These are phyloP conservation scores for Catocala nupta DNA, from an alignment of 2,888 invertebrate genomes.

Conservation along the genomic window DNA sequence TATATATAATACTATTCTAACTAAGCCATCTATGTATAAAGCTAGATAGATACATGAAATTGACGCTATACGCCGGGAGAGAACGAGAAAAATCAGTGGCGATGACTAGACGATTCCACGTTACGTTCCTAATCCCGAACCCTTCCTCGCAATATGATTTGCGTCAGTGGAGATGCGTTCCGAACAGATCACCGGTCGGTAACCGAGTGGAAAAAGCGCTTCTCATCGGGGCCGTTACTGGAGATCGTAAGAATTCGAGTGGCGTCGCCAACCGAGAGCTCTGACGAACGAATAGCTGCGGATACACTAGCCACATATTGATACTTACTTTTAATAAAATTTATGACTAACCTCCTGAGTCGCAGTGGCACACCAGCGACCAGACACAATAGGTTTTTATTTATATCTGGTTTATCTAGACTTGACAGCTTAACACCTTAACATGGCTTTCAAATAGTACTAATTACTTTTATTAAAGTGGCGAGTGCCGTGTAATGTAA, in stretches of 20 bases:
- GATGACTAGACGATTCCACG: conserved; percentile 78
- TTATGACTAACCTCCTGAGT: too few relatives aligned
- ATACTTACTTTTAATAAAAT: conserved; percentile 17
- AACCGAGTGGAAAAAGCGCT: conserved; percentile 87
- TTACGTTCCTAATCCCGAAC: conserved; percentile 79
- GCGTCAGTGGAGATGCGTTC: conserved; percentile 86
- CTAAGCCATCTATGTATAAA: too few relatives aligned
- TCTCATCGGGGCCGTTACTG: conserved; percentile 79
- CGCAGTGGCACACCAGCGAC: too few relatives aligned
- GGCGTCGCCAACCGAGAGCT: conserved; percentile 54
- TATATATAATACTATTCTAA: too few relatives aligned
- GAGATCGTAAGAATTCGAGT: conserved; percentile 71
- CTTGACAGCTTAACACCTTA: too few relatives aligned
- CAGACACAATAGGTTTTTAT: too few relatives aligned
- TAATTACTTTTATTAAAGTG: too few relatives aligned
- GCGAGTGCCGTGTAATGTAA: too few relatives aligned
- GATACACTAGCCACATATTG: conserved; percentile 32
- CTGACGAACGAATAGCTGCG: conserved; percentile 39
- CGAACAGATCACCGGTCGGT: conserved; percentile 85
- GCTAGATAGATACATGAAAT: conserved; percentile 11
- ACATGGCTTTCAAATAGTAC: too few relatives aligned
- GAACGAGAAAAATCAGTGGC: conserved; percentile 77
- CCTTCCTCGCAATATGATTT: conserved; percentile 87
- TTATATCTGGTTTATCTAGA: too few relatives aligned
- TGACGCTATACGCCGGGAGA: conserved; percentile 48